Percentiles rank a stretch among this genome's conserved stretches.
Conservation (phyloP, 2,113 vertebrate genomes). For the Eclectus roratus region DNA sequence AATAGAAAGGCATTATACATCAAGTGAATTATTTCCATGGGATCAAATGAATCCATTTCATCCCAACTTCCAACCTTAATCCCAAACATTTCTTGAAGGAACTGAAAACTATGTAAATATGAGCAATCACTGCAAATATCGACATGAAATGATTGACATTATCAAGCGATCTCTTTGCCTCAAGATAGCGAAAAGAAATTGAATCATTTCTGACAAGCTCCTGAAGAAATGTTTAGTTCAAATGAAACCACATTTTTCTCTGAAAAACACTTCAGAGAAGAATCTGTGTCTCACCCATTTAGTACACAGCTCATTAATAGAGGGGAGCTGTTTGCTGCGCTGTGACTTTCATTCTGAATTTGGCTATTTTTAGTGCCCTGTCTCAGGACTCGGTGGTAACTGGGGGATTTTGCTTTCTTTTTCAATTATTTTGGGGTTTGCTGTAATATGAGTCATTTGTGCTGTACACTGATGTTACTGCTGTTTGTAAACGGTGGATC, state of each 20-base stretch:
- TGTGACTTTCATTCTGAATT: background rate
- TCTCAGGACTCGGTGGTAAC: background rate
- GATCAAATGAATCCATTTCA: background rate
- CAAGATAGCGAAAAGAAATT: background rate
- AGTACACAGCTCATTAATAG: background rate
- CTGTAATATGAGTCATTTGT: background rate
- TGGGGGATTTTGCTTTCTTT: constrained; percentile 14
- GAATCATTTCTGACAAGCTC: constrained; percentile 40
- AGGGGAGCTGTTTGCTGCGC: background rate
- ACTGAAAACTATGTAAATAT: background rate
- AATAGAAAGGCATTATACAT: background rate
- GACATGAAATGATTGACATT: constrained; percentile 15
- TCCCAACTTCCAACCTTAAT: background rate
- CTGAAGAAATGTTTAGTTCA: constrained; percentile 1
- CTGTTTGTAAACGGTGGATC: constrained; percentile 52
- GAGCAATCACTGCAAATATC: background rate
- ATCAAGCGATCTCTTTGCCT: constrained; percentile 53
- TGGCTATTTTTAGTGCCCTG: background rate
- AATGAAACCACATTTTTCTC: constrained; percentile 23
- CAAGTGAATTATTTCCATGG: background rate
- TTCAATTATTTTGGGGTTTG: background rate
- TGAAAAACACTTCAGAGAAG: constrained; percentile 3
- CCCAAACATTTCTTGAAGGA: constrained; percentile 22
- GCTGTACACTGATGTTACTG: background rate
- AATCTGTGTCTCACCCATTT: background rate